phyloP scores from a whole-genome alignment of 2,797 vertebrate species.

The Muscicapa comitata region DNA sequence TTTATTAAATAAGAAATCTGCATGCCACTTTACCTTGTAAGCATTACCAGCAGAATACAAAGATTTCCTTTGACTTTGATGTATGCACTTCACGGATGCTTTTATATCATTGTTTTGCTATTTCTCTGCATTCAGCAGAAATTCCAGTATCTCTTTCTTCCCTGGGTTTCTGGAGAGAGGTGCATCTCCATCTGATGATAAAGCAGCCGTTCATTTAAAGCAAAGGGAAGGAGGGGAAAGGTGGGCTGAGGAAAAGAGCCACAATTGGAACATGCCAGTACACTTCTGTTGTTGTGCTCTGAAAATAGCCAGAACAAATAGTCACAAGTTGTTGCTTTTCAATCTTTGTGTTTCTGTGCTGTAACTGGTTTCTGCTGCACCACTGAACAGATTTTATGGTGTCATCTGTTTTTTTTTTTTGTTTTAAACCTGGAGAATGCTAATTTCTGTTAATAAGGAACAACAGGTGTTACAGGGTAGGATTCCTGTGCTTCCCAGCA shows the following conservation, averaged over 20 bases:
- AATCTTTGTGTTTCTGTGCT: background rate
- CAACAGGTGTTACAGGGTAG: background rate
- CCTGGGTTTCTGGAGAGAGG: constrained; percentile 10
- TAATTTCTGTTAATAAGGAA: background rate
- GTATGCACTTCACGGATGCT: constrained; percentile 59
- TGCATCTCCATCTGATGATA: background rate
- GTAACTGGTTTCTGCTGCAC: background rate
- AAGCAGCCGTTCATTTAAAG: background rate
- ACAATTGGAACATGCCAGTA: background rate
- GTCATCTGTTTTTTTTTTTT: background rate
- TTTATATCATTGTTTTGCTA: constrained; percentile 50
- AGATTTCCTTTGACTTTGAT: constrained; percentile 77
- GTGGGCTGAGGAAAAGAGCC: background rate
- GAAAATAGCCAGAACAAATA: background rate
- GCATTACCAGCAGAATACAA: constrained; percentile 72
- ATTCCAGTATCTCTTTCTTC: constrained; percentile 21
- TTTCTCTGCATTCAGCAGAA: constrained; percentile 48
- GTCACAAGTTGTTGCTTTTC: constrained; percentile 5
- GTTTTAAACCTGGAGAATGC: background rate
- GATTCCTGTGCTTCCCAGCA: background rate
- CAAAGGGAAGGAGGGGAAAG: background rate
- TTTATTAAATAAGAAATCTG: constrained; percentile 85
- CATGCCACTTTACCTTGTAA: constrained; percentile 80
- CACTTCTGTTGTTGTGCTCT: background rate
- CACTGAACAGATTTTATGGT: background rate